These are phyloP conservation scores for Macrobrachium rosenbergii DNA, from an alignment of 1,140 invertebrate species.

Conservation along the genomic window DNA sequence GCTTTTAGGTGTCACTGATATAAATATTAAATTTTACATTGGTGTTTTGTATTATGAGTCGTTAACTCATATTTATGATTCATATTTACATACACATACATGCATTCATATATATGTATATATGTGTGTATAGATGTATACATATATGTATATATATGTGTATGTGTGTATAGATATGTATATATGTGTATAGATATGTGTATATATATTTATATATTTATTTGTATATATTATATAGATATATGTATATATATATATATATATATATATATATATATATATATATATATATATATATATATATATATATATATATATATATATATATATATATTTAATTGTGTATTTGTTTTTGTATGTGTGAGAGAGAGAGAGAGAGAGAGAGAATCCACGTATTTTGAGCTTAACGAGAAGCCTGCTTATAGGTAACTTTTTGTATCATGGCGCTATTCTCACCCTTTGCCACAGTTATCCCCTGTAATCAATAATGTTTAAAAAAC, in stretches of 20 bases:
- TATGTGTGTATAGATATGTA: background rate
- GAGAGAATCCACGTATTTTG: too few relatives aligned
- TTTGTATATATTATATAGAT: background rate
- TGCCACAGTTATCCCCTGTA: too few relatives aligned
- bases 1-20: too few relatives aligned
- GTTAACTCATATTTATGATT: background rate
- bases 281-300: slow-evolving; percentile 11
- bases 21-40: too few relatives aligned
- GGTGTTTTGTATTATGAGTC: too few relatives aligned
- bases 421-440: too few relatives aligned
- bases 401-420: too few relatives aligned
- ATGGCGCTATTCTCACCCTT: too few relatives aligned
- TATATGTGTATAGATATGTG: background rate
- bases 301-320: slow-evolving; percentile 22
- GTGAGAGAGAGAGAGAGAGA: background rate
- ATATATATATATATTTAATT: slow-evolving; percentile 22
- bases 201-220: slow-evolving; percentile 9
- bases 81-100: background rate
- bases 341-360: too few relatives aligned
- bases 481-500: too few relatives aligned
- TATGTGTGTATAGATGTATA: background rate
- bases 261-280: background rate
- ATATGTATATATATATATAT: background rate
- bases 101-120: background rate
- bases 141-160: background rate